Conservation (phyloP, 2,888 invertebrate species). For the Drosophila atroscutellata region DNA sequence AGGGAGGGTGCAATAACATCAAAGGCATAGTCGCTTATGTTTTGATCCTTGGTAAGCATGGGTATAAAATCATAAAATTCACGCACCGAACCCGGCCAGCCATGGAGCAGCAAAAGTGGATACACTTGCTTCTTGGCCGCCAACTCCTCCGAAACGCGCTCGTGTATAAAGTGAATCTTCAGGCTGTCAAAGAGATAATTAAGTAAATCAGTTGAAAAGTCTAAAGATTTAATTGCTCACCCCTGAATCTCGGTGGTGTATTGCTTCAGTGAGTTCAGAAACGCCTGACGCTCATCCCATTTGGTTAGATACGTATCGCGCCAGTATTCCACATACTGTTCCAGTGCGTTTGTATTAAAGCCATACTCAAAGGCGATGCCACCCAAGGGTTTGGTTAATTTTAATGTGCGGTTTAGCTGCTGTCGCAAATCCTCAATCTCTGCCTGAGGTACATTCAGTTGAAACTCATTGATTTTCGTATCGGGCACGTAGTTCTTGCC, state of each 20-base stretch:
- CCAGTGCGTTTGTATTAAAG: constrained; percentile 89
- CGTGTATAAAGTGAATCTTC: constrained; percentile 90
- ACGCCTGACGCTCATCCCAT: constrained; percentile 88
- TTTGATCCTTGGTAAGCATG: constrained; percentile 86
- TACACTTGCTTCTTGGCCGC: constrained; percentile 85
- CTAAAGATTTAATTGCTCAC: constrained; percentile 57
- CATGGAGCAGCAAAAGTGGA: constrained; percentile 91
- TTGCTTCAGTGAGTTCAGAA: constrained; percentile 90
- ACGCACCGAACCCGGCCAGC: constrained; percentile 94
- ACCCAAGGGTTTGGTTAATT: constrained; percentile 87
- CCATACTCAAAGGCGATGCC: constrained; percentile 91
- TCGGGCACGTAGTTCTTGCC: constrained; percentile 77
- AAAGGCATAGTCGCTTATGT: constrained; percentile 87
- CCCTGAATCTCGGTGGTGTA: constrained; percentile 91
- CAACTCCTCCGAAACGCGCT: constrained; percentile 85
- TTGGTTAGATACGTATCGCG: constrained; percentile 88
- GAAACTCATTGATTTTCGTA: constrained; percentile 74
- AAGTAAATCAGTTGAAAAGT: not conserved
- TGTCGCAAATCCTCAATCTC: constrained; percentile 87
- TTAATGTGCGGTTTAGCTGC: constrained; percentile 86
- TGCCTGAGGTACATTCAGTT: constrained; percentile 58
- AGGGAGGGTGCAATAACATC: constrained; percentile 89
- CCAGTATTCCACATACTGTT: constrained; percentile 91
- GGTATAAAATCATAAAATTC: constrained; percentile 93
- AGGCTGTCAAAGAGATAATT: constrained; percentile 55